A percentile compares a stretch with the other conserved stretches of the same genome.
Conservation (phyloP, 2,113 vertebrate genomes). For the Pyrgilauda ruficollis region DNA sequence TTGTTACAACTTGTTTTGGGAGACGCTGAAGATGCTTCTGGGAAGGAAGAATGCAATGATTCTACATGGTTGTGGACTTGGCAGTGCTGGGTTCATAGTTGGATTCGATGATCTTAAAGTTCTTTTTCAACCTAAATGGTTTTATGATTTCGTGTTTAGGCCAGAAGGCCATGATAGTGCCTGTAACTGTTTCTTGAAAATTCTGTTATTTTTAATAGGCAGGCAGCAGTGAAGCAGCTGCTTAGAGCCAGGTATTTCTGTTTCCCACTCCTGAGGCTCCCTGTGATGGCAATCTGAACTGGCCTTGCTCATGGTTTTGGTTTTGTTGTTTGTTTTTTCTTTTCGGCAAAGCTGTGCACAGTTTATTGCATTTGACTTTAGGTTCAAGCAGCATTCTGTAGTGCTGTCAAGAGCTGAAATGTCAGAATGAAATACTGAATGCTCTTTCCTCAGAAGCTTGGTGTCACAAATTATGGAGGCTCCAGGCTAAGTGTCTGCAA, state of each 20-base stretch:
- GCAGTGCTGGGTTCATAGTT: neutral
- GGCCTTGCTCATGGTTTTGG: neutral
- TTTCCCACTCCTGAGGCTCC: neutral
- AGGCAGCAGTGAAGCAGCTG: neutral
- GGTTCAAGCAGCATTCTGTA: neutral
- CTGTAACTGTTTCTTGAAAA: neutral
- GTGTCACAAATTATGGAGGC: constrained; percentile 33
- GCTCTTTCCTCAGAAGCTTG: neutral
- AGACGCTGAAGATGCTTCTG: neutral
- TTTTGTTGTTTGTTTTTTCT: neutral
- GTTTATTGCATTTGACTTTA: neutral
- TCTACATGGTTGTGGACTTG: neutral
- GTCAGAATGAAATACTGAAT: constrained; percentile 31
- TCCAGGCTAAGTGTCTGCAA: neutral
- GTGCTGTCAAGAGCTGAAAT: neutral
- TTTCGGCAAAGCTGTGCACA: neutral
- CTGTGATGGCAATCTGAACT: neutral
- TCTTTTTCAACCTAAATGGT: neutral
- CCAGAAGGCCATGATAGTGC: neutral
- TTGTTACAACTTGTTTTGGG: neutral
- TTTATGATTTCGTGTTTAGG: neutral
- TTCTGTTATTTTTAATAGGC: neutral
- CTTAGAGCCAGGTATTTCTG: neutral
- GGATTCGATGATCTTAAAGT: neutral
- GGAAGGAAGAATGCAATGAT: neutral